Conservation (phyloP, 2,888 invertebrate species). For the Tholera decimalis region DNA sequence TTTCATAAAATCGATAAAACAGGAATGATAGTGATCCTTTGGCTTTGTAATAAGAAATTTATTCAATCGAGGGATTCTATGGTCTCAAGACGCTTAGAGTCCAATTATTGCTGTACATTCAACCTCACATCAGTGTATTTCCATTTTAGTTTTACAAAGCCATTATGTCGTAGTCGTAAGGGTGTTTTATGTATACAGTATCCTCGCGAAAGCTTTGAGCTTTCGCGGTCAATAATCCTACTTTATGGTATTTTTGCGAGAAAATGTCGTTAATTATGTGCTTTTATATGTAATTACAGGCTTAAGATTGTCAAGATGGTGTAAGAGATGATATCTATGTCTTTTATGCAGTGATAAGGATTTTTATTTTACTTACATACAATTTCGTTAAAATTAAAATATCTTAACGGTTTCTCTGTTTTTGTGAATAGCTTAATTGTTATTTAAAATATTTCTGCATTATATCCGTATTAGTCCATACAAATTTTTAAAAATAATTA, state of each 20-base stretch:
- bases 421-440: neutral
- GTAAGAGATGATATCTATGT: conserved; percentile 26
- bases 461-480: too few species aligned
- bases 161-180: neutral
- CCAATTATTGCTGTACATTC: conserved; percentile 68
- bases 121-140: neutral
- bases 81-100: conserved; percentile 70
- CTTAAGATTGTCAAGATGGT: conserved; percentile 36
- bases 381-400: neutral
- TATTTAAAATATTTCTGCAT: neutral
- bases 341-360: conserved; percentile 1
- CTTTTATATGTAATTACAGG: conserved; percentile 34
- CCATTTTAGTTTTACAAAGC: too few species aligned
- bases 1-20: too few species aligned
- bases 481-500: too few species aligned
- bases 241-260: conserved; percentile 47
- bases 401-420: neutral
- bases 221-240: conserved; percentile 48
- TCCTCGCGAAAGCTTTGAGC: conserved; percentile 51
- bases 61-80: conserved; percentile 71
- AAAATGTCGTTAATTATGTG: conserved; percentile 35
- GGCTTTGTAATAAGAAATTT: too few species aligned
- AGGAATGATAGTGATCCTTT: too few species aligned
- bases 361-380: neutral
- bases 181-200: neutral